Conservation (phyloP, 2,113 vertebrate genomes). For the Periophthalmus modestus region DNA sequence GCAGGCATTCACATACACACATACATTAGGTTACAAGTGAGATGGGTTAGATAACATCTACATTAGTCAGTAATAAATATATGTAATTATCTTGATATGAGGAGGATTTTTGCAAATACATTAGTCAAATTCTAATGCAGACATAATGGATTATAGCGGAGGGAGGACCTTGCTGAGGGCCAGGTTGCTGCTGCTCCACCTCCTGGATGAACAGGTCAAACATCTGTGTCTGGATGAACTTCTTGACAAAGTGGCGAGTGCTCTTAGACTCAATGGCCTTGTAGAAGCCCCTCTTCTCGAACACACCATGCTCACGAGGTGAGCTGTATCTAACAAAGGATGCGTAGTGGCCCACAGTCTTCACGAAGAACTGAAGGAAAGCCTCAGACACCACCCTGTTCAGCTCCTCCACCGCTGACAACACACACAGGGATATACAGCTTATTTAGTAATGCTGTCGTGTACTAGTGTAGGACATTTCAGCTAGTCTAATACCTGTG, state of each 20-base stretch:
- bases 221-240: conserved; percentile 91
- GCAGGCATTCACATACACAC: too few relatives aligned
- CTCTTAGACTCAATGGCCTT: conserved; percentile 83
- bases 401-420: conserved; percentile 83
- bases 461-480: too few relatives aligned
- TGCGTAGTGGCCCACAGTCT: conserved; percentile 84
- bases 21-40: too few relatives aligned
- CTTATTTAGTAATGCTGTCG: too few relatives aligned
- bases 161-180: conserved; percentile 81
- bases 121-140: too few relatives aligned
- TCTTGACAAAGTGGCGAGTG: conserved; percentile 85
- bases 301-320: conserved; percentile 52
- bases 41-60: too few relatives aligned
- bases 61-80: too few relatives aligned
- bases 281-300: conserved; percentile 86
- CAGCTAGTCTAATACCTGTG: too few relatives aligned
- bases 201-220: conserved; percentile 96
- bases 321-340: conserved; percentile 73
- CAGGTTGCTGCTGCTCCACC: conserved; percentile 84
- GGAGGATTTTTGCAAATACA: too few relatives aligned
- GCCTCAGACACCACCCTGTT: conserved; percentile 86
- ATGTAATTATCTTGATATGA: too few relatives aligned
- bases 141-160: too few relatives aligned
- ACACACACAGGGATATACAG: neutral
- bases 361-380: conserved; percentile 90